Percentiles rank a stretch among this genome's conserved stretches.
Evolutionary conservation across 2,797 vertebrate species (phyloP).

Genomic region (Gastrophryne carolinensis): DNA sequence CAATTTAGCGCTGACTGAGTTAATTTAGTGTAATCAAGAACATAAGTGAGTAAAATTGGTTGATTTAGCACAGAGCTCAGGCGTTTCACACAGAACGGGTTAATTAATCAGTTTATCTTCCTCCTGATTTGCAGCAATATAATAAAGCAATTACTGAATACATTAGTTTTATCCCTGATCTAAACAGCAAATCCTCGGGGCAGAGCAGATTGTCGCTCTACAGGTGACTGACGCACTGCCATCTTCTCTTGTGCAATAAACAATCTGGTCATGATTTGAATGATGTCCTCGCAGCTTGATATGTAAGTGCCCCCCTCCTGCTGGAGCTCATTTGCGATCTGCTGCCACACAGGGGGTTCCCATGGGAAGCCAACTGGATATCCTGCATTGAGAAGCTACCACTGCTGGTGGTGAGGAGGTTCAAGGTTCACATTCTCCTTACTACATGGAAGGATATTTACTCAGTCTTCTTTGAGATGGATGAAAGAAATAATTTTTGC

Average conservation of each 20-base stretch:
- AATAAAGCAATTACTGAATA: constrained; percentile 35
- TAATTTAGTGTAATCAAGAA: neutral
- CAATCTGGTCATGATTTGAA: constrained; percentile 25
- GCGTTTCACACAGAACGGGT: constrained; percentile 18
- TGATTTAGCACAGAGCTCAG: neutral
- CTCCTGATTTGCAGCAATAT: constrained; percentile 28
- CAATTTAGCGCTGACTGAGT: constrained; percentile 1
- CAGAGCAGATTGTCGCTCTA: constrained; percentile 33
- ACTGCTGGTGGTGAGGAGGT: neutral
- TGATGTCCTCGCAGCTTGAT: neutral
- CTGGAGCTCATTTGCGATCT: neutral
- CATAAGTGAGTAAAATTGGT: neutral
- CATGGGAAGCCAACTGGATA: neutral
- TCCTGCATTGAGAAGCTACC: neutral
- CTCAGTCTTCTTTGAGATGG: too few relatives aligned
- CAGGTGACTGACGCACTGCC: constrained; percentile 36
- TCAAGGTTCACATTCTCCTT: too few relatives aligned
- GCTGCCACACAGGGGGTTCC: neutral
- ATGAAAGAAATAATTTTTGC: too few relatives aligned
- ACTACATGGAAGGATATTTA: too few relatives aligned
- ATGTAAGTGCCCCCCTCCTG: neutral
- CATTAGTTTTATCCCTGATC: constrained; percentile 20
- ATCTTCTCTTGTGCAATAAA: constrained; percentile 24
- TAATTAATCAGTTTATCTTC: constrained; percentile 22
- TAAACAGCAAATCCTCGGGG: constrained; percentile 15